Evolutionary conservation across 2,888 invertebrate species (phyloP).

Genomic region (Heliconius charithonia): DNA sequence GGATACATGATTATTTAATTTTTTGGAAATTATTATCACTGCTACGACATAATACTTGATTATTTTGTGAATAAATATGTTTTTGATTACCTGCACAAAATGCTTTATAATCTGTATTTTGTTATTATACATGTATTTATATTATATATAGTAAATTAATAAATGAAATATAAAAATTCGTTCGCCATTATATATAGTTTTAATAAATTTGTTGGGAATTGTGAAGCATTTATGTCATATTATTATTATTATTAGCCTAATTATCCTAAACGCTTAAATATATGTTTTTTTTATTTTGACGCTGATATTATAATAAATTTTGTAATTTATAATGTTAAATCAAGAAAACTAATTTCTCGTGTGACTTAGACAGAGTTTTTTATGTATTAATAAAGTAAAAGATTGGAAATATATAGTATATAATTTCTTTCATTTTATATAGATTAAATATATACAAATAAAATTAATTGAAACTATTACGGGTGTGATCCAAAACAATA

Average conservation of each 20-base stretch:
- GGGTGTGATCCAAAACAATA: slow-evolving; percentile 59
- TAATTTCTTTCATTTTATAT: not conserved
- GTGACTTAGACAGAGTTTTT: not conserved
- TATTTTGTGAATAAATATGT: not conserved
- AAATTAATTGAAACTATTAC: slow-evolving; percentile 47
- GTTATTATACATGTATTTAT: not conserved
- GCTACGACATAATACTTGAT: too few relatives aligned
- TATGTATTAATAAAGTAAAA: not conserved
- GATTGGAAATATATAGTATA: not conserved
- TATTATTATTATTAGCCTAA: slow-evolving; percentile 1
- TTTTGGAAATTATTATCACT: too few relatives aligned
- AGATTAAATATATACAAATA: slow-evolving; percentile 8
- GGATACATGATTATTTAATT: too few relatives aligned
- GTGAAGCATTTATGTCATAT: slow-evolving; percentile 28
- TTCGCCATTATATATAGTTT: slow-evolving; percentile 16
- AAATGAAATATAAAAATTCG: not conserved
- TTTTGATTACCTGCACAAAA: not conserved
- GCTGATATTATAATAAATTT: not conserved
- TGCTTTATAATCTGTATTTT: not conserved
- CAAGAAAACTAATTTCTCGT: not conserved
- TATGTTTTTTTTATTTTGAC: not conserved
- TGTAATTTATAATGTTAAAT: not conserved
- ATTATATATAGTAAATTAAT: not conserved
- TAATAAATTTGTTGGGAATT: slow-evolving; percentile 17
- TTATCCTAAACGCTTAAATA: not conserved